Evolutionary conservation across 2,113 vertebrate species (phyloP).

Genomic region (Phocoena phocoena): DNA sequence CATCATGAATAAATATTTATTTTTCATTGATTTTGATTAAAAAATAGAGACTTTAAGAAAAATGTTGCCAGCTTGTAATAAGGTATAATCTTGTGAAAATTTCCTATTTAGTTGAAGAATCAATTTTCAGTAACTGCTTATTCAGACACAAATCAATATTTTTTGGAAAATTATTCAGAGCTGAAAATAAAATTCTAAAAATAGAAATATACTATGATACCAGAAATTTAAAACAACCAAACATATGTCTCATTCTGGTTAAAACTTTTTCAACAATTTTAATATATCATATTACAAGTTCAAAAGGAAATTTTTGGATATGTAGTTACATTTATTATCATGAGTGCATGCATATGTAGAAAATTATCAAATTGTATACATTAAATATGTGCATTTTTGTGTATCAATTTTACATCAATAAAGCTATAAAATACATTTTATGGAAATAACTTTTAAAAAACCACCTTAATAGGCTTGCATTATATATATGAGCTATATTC

Average conservation of each 20-base stretch:
- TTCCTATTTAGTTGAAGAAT: neutral
- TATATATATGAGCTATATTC: neutral
- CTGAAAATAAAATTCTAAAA: neutral
- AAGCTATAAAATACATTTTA: neutral
- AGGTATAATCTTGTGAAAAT: neutral
- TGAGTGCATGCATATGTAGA: neutral
- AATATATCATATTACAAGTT: neutral
- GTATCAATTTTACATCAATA: neutral
- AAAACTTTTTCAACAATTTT: neutral
- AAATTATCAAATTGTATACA: neutral
- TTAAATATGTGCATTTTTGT: neutral
- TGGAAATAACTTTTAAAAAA: neutral
- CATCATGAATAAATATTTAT: neutral
- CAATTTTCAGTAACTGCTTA: neutral
- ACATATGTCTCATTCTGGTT: neutral
- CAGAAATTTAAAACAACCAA: neutral
- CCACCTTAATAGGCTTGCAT: neutral
- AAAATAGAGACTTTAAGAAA: neutral
- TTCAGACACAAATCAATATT: neutral
- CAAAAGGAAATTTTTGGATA: neutral
- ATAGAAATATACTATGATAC: neutral
- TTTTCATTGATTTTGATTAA: neutral
- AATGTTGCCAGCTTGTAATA: neutral
- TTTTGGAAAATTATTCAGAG: neutral
- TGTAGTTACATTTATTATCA: neutral